Base-by-base conservation (phyloP, 53 echinoderm and acorn worm species). In the Holothuria scabra region DNA sequence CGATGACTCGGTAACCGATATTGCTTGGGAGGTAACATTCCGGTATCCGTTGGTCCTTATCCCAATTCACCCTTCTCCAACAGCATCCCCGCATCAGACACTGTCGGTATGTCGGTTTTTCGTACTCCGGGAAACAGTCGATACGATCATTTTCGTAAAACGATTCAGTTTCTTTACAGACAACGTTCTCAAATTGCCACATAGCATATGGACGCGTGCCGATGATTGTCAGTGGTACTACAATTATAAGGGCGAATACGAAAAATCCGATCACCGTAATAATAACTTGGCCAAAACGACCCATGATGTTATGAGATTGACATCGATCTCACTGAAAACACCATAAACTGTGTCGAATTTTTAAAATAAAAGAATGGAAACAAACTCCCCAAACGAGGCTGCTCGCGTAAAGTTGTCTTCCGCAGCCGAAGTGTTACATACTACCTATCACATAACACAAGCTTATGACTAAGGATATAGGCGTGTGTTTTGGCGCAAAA, bases 11-110 rank as follows among this genome's bases (percentile, higher is more conserved):
- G 60, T 89, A 94, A 29, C 91, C 94, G 13, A 89, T 78, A 65
- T 76, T 89, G 7, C 56, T 67, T 0, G 94, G 94, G 2, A 94
- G 82, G 83, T 91, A 94, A 62, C 94, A 94, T 66, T 94, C 94
- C 6, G 94, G 94, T 4, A 94, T 88, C 38, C 66, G 3, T 12
- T 84, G 66, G 32, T 92, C 76, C 19, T 92, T 78, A 59, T 93
- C 91, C 87, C 86, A 76, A 56, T 90, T 92, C 13, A 91, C 91
- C 48, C 88, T 71, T 48, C 86, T 74, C 80, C 65, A 96, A 52
- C 97, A 96, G 44, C 97, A 96, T 8, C 97, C 97, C 18, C 97
- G 38, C 62, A 88, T 84, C 30, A 85, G 70, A 48, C 97, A 96
- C 76, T 90, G 86, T 23, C 90, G 61, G 55, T 85, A 67, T 24